Percentiles rank a stretch among this genome's conserved stretches.
phyloP scores from a whole-genome alignment of 2,888 invertebrate species.

The Idaea straminata region DNA sequence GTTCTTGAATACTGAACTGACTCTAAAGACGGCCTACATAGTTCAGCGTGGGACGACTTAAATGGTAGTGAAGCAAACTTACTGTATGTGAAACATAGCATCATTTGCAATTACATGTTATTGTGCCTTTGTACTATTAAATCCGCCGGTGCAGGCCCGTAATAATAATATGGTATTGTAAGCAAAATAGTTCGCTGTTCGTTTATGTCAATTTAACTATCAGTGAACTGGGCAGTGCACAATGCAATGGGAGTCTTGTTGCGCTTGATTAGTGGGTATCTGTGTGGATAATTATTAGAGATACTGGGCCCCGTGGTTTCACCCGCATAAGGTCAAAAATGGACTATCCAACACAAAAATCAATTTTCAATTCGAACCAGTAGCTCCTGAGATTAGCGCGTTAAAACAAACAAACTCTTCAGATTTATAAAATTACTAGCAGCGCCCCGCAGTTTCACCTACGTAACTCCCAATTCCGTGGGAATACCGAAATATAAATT shows the following conservation, averaged over 20 bases:
- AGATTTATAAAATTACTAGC: no score
- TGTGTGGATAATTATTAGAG: constrained; percentile 2
- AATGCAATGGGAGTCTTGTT: constrained; percentile 39
- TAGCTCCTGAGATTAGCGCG: no score
- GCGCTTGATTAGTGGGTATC: constrained; percentile 27
- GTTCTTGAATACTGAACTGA: neutral
- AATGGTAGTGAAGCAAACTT: constrained; percentile 66
- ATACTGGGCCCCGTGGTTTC: neutral
- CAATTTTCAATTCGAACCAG: no score
- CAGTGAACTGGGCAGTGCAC: constrained; percentile 36
- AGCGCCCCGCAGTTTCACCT: no score
- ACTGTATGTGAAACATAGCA: constrained; percentile 69
- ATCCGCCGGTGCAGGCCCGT: constrained; percentile 50
- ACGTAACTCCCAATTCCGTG: no score
- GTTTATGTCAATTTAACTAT: constrained; percentile 66
- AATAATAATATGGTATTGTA: constrained; percentile 70
- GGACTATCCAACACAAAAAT: no score
- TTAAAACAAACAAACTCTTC: no score
- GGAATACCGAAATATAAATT: no score
- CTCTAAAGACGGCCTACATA: constrained; percentile 4
- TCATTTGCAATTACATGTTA: constrained; percentile 80
- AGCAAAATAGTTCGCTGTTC: constrained; percentile 67
- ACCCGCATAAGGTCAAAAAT: no score
- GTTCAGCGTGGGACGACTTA: constrained; percentile 64
- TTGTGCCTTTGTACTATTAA: constrained; percentile 75